Evolutionary conservation across 2,797 vertebrate genomes (phyloP).

Genomic region (Rhabdophis nuchalis): DNA sequence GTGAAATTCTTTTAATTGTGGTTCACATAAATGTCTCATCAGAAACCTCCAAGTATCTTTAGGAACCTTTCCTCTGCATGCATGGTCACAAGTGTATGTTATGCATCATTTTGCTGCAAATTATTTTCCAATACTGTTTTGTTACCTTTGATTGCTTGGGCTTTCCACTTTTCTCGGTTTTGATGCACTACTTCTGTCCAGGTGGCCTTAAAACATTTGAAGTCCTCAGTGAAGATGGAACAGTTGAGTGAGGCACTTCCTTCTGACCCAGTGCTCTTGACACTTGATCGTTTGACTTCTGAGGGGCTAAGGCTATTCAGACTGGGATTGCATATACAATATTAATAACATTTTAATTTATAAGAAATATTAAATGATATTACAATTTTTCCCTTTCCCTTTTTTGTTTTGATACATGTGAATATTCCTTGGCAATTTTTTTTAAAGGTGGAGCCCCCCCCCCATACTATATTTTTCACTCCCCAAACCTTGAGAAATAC

Average conservation of each 20-base stretch:
- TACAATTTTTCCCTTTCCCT: neutral
- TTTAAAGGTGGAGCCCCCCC: neutral
- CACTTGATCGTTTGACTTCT: slow-evolving; percentile 79
- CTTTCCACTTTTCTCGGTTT: slow-evolving; percentile 89
- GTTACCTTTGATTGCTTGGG: slow-evolving; percentile 85
- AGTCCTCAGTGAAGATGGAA: slow-evolving; percentile 81
- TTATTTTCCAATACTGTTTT: slow-evolving; percentile 31
- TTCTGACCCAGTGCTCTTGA: slow-evolving; percentile 82
- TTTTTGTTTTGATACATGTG: neutral
- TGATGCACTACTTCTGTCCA: slow-evolving; percentile 87
- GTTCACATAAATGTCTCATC: neutral
- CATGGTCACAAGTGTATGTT: neutral
- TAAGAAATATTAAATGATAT: neutral
- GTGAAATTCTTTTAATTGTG: neutral
- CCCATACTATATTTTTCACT: neutral
- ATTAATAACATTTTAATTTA: slow-evolving; percentile 16
- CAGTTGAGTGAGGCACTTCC: slow-evolving; percentile 82
- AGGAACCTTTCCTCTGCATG: neutral
- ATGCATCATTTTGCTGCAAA: slow-evolving; percentile 11
- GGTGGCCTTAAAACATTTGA: slow-evolving; percentile 82
- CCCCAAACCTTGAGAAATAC: neutral
- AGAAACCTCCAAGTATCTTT: neutral
- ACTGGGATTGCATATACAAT: slow-evolving; percentile 61
- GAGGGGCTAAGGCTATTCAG: slow-evolving; percentile 82
- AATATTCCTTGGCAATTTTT: neutral